Conservation (phyloP, 2,113 vertebrate genomes). For the Heptranchias perlo region DNA sequence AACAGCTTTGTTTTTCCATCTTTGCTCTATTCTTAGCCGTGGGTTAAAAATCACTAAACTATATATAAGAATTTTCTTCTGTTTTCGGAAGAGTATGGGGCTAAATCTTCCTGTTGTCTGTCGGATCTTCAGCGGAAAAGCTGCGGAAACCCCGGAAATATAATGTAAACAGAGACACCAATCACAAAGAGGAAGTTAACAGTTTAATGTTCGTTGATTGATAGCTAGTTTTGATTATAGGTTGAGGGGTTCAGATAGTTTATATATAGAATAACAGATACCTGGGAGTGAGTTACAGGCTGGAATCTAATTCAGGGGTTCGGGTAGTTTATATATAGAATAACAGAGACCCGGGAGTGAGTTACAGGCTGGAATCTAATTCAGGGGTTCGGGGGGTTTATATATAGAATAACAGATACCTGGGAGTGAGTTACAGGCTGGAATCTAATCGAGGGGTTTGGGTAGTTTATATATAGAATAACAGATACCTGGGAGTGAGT, state of each 20-base stretch:
- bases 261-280: not conserved
- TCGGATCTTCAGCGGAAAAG: too few relatives aligned
- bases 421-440: not conserved
- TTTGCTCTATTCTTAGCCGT: not conserved
- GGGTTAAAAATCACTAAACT: not conserved
- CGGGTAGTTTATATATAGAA: not conserved
- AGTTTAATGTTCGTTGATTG: not conserved
- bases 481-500: not conserved
- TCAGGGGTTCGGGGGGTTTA: not conserved
- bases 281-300: not conserved
- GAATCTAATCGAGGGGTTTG: not conserved
- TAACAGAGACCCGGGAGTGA: not conserved
- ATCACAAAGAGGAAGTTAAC: not conserved
- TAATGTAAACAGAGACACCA: not conserved
- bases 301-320: not conserved
- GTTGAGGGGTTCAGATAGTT: not conserved
- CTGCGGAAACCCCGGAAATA: too few relatives aligned
- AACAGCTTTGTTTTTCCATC: not conserved
- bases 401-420: not conserved
- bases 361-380: not conserved
- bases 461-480: not conserved
- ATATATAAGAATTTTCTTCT: not conserved
- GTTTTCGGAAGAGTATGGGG: not conserved
- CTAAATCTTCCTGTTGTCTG: not conserved
- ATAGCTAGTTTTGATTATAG: not conserved